Base-by-base conservation (phyloP, 2,888 invertebrate species). In the Baccha elongata region DNA sequence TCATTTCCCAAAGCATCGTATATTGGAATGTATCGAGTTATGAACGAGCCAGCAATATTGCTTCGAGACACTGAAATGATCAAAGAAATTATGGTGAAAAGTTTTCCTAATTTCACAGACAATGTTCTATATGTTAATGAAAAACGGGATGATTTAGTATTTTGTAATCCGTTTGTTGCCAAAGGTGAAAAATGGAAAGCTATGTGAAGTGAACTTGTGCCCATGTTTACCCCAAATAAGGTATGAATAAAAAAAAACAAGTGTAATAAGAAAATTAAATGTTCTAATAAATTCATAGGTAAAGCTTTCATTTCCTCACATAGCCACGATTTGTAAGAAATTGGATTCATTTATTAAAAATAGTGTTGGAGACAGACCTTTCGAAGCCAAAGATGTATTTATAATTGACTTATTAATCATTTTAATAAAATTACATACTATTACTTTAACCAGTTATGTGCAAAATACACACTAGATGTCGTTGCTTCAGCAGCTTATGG, bases 401-500 rank as follows among this genome's bases (percentile, higher is more conserved):
- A 4, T 4, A 7, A 8, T 32, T 32, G n/a, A n/a, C n/a, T n/a
- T n/a, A n/a, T n/a, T n/a, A n/a, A n/a, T n/a, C n/a, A n/a, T n/a
- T n/a, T n/a, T n/a, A n/a, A n/a, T n/a, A n/a, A n/a, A n/a, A n/a
- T n/a, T n/a, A n/a, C n/a, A n/a, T n/a, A n/a, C n/a, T n/a, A n/a
- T n/a, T n/a, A n/a, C n/a, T n/a, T n/a, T n/a, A n/a, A n/a, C 1
- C 42, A 87, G 76, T 83, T 88, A 15, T 87, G 88, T 67, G 87
- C 88, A 0, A 88, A 87, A 60, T 88, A 86, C 44, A 88, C 88
- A 0, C 68, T 88, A 15, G 87, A 88, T 80, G 88, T 88, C 37
- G 85, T 88, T 19, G 88, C 88, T 37, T 88, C 88, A 7, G 86
- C 87, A 1, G 88, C 87, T 0, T 87, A 86, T 58, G 87, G 88